Evolutionary conservation across 2,797 vertebrate genomes (phyloP).

Genomic region (Crenuchus spilurus): DNA sequence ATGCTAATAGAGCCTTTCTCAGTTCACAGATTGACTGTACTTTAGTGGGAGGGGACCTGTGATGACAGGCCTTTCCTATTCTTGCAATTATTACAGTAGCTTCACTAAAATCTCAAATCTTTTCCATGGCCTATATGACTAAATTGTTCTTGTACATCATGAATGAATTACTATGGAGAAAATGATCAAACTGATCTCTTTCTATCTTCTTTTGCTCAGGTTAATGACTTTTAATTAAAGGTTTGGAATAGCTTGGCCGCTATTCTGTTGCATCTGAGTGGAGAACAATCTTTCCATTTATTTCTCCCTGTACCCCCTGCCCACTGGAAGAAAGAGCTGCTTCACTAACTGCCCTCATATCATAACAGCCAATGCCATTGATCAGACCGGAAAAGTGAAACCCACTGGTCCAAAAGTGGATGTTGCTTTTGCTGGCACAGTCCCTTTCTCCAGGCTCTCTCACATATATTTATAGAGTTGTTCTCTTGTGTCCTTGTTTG

Average conservation of each 20-base stretch:
- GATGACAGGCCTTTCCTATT: background rate
- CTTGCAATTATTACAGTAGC: background rate
- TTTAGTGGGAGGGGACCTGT: background rate
- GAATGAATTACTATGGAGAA: background rate
- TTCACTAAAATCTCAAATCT: background rate
- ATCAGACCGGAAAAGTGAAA: constrained; percentile 44
- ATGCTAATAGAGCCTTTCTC: background rate
- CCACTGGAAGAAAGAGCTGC: constrained; percentile 55
- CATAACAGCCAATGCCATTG: constrained; percentile 35
- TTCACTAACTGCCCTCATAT: constrained; percentile 57
- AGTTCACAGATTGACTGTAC: background rate
- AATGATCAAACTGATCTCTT: constrained; percentile 11
- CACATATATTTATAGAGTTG: background rate
- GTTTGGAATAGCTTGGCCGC: constrained; percentile 58
- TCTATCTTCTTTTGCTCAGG: constrained; percentile 42
- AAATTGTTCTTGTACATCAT: too few relatives aligned
- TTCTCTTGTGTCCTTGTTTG: background rate
- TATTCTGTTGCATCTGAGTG: constrained; percentile 45
- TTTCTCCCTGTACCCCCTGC: constrained; percentile 63
- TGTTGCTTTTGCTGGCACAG: constrained; percentile 27
- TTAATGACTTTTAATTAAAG: constrained; percentile 77
- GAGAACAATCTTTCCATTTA: constrained; percentile 75
- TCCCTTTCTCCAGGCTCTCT: background rate
- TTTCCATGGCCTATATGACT: background rate
- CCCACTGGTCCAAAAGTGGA: constrained; percentile 41